phyloP scores from a whole-genome alignment of 1,140 invertebrate genomes.

The silkworm (Bombyx mori) region ASM3026992v2 NC_085113.1:8077001-8077500 shows the following conservation, averaged over 20 bases:
- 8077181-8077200: conserved; percentile 95
- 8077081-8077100: neutral
- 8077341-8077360: conserved; percentile 1
- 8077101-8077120: neutral
- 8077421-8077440: too few species aligned
- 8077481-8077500: too few species aligned
- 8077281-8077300: conserved; percentile 91
- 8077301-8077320: conserved; percentile 75
- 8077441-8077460: too few species aligned
- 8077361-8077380: conserved; percentile 1
- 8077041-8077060: neutral
- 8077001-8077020: too few species aligned
- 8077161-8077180: conserved; percentile 91
- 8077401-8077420: too few species aligned
- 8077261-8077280: conserved; percentile 87
- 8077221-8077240: conserved; percentile 79
- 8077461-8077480: too few species aligned
- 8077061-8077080: neutral
- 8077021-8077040: too few species aligned
- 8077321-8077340: neutral
- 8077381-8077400: too few species aligned
- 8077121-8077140: conserved; percentile 75
- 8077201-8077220: conserved; percentile 86
- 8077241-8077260: conserved; percentile 92
- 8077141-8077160: conserved; percentile 92